Base-by-base conservation (phyloP, 2,888 invertebrate species). In the Dascillus cervinus region DNA sequence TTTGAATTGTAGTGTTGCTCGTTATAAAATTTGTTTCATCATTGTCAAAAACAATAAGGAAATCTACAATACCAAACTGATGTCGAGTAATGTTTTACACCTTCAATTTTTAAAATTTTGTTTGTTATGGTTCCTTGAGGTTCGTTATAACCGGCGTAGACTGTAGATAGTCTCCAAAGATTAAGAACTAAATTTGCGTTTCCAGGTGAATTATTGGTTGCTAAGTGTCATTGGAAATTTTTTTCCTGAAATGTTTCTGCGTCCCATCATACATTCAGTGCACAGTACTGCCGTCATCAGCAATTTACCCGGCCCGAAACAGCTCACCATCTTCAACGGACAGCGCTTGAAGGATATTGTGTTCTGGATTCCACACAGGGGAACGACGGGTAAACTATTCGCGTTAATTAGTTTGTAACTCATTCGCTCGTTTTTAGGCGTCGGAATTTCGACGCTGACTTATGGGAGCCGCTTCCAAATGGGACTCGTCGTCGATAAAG, bases 311-410 rank as follows among this genome's bases (percentile, higher is more conserved):
- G 73, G 73, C 2, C 72, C 73, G 2, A 52, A 50, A 4, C 41
- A 51, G 20, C 43, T 67, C 3, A 58, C 53, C 10, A 60, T 67
- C 22, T 59, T 69, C 24, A 68, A 60, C 11, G 66, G 69, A 1
- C 54, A 63, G 32, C 45, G 42, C 3, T 49, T 73, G 21, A 63
- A 65, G 32, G 64, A 66, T 39, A 51, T 73, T 32, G 62, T 65
- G 4, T 73, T 72, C 46, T 72, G 71, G 55, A 58, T 71, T 22
- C 73, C 73, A n/a, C 65, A 67, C 43, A 60, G 66, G 47, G 69
- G 67, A 26, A 63, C 57, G 8, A 72, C 66, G 54, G 70, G 72
- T 70, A 45, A 43, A 44, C 12, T 15, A 10, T 8, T n/a, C n/a
- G n/a, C n/a, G n/a, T n/a, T n/a, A n/a, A n/a, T n/a, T n/a, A n/a